Percentiles rank a stretch among this genome's conserved stretches.
Conservation (phyloP, 2,888 invertebrate species). For the Drosophila cyrtoloma region DNA sequence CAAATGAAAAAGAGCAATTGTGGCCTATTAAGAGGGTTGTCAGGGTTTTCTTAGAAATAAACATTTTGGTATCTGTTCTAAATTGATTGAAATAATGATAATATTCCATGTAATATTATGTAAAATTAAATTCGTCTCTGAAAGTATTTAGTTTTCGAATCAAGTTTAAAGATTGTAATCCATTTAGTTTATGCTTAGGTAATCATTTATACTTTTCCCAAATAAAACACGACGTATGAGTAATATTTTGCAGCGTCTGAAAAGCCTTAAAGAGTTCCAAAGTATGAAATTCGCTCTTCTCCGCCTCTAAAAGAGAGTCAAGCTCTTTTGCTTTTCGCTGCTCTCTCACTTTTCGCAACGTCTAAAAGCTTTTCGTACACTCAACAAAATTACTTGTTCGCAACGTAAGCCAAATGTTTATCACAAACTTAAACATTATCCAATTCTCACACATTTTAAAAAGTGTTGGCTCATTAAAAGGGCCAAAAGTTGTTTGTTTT, state of each 20-base stretch:
- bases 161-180: background rate
- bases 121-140: background rate
- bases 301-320: slow-evolving; percentile 13
- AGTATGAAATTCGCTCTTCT: slow-evolving; percentile 6
- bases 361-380: slow-evolving; percentile 60
- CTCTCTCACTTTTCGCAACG: slow-evolving; percentile 15
- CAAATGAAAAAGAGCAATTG: slow-evolving; percentile 23
- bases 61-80: background rate
- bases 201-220: background rate
- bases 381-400: slow-evolving; percentile 38
- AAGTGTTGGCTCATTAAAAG: background rate
- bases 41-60: slow-evolving; percentile 20
- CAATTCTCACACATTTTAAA: background rate
- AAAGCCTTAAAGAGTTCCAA: slow-evolving; percentile 14
- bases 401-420: background rate
- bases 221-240: slow-evolving; percentile 10
- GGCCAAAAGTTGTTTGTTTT: background rate
- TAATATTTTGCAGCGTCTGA: slow-evolving; percentile 3
- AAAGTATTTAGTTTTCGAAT: background rate
- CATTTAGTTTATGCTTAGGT: background rate
- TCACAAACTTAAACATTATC: background rate
- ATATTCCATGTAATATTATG: background rate
- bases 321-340: slow-evolving; percentile 21
- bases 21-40: slow-evolving; percentile 53
- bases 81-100: background rate